phyloP scores from a whole-genome alignment of 1,140 invertebrate genomes.

The Gonatopus flavifemur region DNA sequence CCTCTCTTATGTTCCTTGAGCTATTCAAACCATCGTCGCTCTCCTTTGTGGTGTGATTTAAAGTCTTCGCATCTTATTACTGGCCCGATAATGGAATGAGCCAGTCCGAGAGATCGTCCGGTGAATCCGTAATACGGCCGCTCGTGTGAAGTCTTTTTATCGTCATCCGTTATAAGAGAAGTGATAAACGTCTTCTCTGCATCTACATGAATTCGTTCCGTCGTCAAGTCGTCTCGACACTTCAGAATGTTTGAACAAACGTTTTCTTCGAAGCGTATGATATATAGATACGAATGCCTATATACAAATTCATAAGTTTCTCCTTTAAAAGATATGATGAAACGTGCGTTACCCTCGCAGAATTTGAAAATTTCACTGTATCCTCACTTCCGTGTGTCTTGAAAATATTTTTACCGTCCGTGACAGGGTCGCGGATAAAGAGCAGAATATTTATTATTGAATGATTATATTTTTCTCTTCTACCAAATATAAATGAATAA shows the following conservation, averaged over 20 bases:
- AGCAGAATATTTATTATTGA: too few species aligned
- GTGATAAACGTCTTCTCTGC: slow-evolving; percentile 14
- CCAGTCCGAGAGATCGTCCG: slow-evolving; percentile 36
- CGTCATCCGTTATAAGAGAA: slow-evolving; percentile 20
- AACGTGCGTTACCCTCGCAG: too few species aligned
- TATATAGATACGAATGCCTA: too few species aligned
- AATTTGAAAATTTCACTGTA: too few species aligned
- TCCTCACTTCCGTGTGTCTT: too few species aligned
- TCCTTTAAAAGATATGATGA: too few species aligned
- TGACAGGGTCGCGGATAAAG: too few species aligned
- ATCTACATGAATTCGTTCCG: slow-evolving; percentile 44
- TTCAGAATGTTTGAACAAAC: background rate
- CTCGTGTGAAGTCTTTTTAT: slow-evolving; percentile 27
- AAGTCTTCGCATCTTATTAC: slow-evolving; percentile 44
- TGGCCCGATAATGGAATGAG: slow-evolving; percentile 37
- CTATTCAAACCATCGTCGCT: slow-evolving; percentile 24
- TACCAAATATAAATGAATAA: too few species aligned
- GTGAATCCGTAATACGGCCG: slow-evolving; percentile 47
- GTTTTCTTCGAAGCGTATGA: background rate
- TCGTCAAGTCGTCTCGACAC: slow-evolving; percentile 10
- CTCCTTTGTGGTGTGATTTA: slow-evolving; percentile 43
- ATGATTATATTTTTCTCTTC: too few species aligned
- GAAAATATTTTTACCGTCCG: too few species aligned
- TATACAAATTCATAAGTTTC: too few species aligned
- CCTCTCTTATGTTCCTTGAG: slow-evolving; percentile 22